Conservation (phyloP, 1,140 invertebrate genomes). For the Ips typographus region DNA sequence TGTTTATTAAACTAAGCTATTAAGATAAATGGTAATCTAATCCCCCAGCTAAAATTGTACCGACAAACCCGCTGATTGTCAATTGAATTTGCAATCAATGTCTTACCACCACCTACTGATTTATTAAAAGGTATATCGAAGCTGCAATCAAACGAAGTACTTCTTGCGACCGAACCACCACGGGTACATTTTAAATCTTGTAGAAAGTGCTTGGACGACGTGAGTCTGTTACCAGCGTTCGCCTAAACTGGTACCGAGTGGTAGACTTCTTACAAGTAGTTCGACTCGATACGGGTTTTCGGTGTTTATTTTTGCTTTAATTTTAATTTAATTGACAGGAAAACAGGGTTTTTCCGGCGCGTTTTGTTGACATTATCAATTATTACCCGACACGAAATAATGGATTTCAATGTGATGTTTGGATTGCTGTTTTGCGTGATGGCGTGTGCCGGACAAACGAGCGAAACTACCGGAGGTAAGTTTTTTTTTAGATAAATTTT, state of each 20-base stretch:
- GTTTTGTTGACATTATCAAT: too few species aligned
- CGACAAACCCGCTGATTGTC: too few species aligned
- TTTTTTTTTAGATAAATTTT: neutral
- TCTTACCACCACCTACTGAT: conserved; percentile 6
- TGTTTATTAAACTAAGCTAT: too few species aligned
- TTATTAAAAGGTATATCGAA: conserved; percentile 3
- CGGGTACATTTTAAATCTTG: conserved; percentile 26
- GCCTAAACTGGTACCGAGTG: conserved; percentile 25
- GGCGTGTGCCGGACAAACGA: neutral
- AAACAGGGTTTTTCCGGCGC: too few species aligned
- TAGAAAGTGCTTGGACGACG: conserved; percentile 29
- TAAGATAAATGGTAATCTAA: too few species aligned
- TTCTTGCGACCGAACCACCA: conserved; percentile 28
- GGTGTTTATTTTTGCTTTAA: neutral
- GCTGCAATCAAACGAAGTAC: conserved; percentile 7
- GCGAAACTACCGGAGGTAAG: neutral
- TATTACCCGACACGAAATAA: neutral
- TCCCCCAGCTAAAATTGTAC: too few species aligned
- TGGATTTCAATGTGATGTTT: conserved; percentile 15
- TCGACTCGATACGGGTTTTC: conserved; percentile 22
- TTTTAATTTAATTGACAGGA: too few species aligned
- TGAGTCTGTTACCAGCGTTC: conserved; percentile 23
- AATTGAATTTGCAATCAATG: too few species aligned
- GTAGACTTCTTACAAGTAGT: conserved; percentile 29
- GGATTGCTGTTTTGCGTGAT: conserved; percentile 17